Evolutionary conservation across 2,888 invertebrate genomes (phyloP).

Genomic region (Rapana venosa): DNA sequence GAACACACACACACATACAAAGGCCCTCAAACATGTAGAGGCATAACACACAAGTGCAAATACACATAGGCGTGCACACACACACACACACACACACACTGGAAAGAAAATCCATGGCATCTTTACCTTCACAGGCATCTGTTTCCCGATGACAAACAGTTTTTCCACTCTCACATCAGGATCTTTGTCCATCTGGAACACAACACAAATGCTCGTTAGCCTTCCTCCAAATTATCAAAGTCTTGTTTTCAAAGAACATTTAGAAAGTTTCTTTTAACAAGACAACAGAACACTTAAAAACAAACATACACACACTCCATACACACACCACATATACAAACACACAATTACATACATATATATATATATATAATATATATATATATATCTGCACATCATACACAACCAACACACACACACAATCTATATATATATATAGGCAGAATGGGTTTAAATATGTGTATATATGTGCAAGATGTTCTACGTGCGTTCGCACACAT

Average conservation of each 20-base stretch:
- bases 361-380: too few relatives aligned
- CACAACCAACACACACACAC: too few relatives aligned
- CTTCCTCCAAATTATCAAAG: too few relatives aligned
- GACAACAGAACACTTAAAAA: not conserved
- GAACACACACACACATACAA: not conserved
- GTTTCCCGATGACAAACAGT: constrained; percentile 76
- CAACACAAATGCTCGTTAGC: not conserved
- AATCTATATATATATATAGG: too few relatives aligned
- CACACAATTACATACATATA: too few relatives aligned
- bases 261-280: not conserved
- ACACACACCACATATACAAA: not conserved
- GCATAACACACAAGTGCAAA: constrained; percentile 8
- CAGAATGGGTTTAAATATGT: too few relatives aligned
- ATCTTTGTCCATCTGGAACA: constrained; percentile 76
- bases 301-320: not conserved
- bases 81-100: constrained; percentile 34
- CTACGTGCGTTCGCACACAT: too few relatives aligned
- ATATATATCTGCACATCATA: too few relatives aligned
- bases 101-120: too few relatives aligned
- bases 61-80: not conserved
- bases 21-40: not conserved
- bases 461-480: too few relatives aligned
- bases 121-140: constrained; percentile 73
- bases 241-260: too few relatives aligned
- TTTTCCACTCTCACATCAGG: constrained; percentile 77